Evolutionary conservation across 2,113 vertebrate genomes (phyloP).

Genomic region (Malurus elegans): DNA sequence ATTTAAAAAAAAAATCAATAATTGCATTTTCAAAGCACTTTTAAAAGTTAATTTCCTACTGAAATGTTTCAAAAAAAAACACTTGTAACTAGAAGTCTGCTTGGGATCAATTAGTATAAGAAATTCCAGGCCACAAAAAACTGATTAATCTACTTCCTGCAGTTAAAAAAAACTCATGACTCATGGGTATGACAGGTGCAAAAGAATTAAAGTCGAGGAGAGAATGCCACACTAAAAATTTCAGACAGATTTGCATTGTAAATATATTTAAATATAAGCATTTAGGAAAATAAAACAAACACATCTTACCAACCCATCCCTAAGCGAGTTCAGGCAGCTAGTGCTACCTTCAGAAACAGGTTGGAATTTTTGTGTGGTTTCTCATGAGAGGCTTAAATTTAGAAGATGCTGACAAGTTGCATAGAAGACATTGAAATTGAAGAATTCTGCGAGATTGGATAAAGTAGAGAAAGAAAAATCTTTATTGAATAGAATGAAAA

Average conservation of each 20-base stretch:
- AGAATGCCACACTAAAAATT: constrained; percentile 6
- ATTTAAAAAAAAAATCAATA: background rate
- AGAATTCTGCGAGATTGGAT: background rate
- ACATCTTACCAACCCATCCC: background rate
- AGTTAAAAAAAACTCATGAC: background rate
- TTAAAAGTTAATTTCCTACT: constrained; percentile 26
- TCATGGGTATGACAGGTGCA: constrained; percentile 27
- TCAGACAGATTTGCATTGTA: constrained; percentile 6
- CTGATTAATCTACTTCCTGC: constrained; percentile 18
- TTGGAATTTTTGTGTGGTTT: background rate
- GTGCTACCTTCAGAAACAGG: background rate
- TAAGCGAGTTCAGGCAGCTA: background rate
- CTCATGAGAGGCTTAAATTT: background rate
- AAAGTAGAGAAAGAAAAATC: background rate
- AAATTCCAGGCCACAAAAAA: constrained; percentile 6
- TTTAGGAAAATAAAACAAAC: background rate
- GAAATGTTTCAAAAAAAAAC: background rate
- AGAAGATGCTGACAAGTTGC: background rate
- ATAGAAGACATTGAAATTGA: background rate
- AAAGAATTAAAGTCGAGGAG: background rate
- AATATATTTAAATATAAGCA: constrained; percentile 15
- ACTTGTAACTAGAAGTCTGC: background rate
- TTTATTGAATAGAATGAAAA: background rate
- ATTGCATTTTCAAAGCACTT: constrained; percentile 36
- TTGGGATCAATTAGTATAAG: background rate